Base-by-base conservation (phyloP, 2,797 vertebrate species). In the Staurois parvus region DNA sequence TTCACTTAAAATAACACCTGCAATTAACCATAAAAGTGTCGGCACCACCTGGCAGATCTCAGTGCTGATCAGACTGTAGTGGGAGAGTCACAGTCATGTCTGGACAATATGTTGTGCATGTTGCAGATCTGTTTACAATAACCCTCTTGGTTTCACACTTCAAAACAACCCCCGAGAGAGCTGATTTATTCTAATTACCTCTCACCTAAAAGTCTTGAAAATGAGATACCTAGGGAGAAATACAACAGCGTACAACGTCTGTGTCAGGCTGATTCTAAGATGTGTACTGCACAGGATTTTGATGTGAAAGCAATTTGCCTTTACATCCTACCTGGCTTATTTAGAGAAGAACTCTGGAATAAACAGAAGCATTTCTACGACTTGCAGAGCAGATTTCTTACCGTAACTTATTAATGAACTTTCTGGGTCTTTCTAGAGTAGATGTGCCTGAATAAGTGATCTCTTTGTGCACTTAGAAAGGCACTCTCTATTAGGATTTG, bases 131-230 rank as follows among this genome's bases (percentile, higher is more conserved):
- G 75, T 70, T 72, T 72, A 64, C 74, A 79, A 84, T 62, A 79
- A 78, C 83, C 67, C 48, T 59, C 28, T 56, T 79, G 69, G 81
- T 45, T 79, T 73, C 56, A 70, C 24, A 19, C 19, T 37, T 42
- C n/a, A 42, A 79, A 79, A 72, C 68, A 66, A 64, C 68, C 9
- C 83, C 76, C 59, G 0, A 13, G 68, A 34, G 83, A 79, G 52
- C 76, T 48, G 68, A 84, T 84, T 84, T 72, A 79, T 62, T 79
- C 77, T 79, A 84, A 84, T 84, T 84, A 84, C 69, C 67, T 40
- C 76, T 84, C 76, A 73, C 37, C 76, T 84, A 79, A 72, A 69
- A 72, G 59, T 79, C 34, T 40, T 79, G 52, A 52, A 84, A 79
- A 84, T 67, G 34, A 79, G 76, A 70, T 79, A 70, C 28, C 68